phyloP scores from a whole-genome alignment of 2,888 invertebrate genomes.

The Drosophila mimetica region DNA sequence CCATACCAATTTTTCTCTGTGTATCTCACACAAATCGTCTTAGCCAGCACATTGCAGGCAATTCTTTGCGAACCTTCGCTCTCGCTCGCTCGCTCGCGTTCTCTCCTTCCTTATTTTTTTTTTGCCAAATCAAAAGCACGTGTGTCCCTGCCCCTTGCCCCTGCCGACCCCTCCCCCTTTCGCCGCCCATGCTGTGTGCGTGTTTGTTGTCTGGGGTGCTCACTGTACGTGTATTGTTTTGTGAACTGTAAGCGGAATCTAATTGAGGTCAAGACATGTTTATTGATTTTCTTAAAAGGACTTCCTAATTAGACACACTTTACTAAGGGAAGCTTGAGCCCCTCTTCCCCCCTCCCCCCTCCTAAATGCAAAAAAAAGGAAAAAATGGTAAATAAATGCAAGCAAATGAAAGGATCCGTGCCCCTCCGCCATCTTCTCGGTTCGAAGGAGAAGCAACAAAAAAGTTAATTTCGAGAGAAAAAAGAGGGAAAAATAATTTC shows the following conservation, averaged over 20 bases:
- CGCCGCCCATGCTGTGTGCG: slow-evolving; percentile 35
- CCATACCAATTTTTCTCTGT: background rate
- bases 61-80: slow-evolving; percentile 47
- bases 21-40: slow-evolving; percentile 63
- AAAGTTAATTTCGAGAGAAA: slow-evolving; percentile 68
- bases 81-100: slow-evolving; percentile 26
- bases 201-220: slow-evolving; percentile 72
- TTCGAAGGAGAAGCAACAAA: slow-evolving; percentile 34
- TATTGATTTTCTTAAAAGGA: slow-evolving; percentile 82
- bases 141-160: slow-evolving; percentile 50
- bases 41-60: slow-evolving; percentile 59
- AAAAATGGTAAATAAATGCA: slow-evolving; percentile 27
- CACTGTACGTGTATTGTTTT: slow-evolving; percentile 65
- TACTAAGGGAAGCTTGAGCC: slow-evolving; percentile 42
- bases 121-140: slow-evolving; percentile 74
- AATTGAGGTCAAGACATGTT: slow-evolving; percentile 82
- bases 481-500: slow-evolving; percentile 69
- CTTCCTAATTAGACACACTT: slow-evolving; percentile 80
- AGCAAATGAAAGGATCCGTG: slow-evolving; percentile 5
- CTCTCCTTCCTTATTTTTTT: slow-evolving; percentile 38
- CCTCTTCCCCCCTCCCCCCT: background rate
- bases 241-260: slow-evolving; percentile 80
- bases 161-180: background rate
- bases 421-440: slow-evolving; percentile 19
- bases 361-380: slow-evolving; percentile 10